phyloP scores from a whole-genome alignment of 2,797 vertebrate species.

The Scolopax bukidnonensis region DNA sequence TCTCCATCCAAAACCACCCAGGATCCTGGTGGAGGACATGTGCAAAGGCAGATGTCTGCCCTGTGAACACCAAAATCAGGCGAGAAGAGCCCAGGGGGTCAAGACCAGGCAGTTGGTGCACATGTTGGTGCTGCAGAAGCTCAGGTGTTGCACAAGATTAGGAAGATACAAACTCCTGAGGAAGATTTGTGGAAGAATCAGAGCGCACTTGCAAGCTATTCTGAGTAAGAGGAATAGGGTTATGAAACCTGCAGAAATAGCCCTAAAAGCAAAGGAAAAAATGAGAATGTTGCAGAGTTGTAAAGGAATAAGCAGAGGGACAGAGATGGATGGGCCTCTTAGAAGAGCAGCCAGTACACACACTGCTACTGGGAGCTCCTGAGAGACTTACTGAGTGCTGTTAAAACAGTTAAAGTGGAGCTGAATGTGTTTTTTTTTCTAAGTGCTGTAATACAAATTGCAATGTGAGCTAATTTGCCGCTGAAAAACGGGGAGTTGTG shows the following conservation, averaged over 20 bases:
- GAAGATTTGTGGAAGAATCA: conserved; percentile 37
- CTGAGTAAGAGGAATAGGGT: conserved; percentile 29
- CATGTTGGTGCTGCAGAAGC: background rate
- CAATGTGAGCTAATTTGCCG: conserved; percentile 53
- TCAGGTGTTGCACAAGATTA: background rate
- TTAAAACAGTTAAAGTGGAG: conserved; percentile 51
- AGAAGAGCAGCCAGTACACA: conserved; percentile 34
- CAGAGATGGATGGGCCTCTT: conserved; percentile 58
- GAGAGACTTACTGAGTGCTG: conserved; percentile 56
- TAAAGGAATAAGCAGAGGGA: conserved; percentile 33
- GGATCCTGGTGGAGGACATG: background rate
- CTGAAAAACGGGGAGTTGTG: conserved; percentile 24
- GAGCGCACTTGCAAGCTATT: background rate
- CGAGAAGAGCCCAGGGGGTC: background rate
- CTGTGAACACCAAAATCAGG: background rate
- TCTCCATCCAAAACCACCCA: background rate
- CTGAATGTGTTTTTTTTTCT: background rate
- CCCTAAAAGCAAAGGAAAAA: conserved; percentile 52
- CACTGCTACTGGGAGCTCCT: conserved; percentile 45
- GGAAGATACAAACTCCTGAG: background rate
- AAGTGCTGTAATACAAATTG: conserved; percentile 47
- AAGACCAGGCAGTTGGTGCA: background rate
- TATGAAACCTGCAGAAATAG: conserved; percentile 52
- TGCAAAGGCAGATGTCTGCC: background rate
- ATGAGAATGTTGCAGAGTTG: background rate